Conservation (phyloP, 2,888 invertebrate species). For the Epinotia demarniana region DNA sequence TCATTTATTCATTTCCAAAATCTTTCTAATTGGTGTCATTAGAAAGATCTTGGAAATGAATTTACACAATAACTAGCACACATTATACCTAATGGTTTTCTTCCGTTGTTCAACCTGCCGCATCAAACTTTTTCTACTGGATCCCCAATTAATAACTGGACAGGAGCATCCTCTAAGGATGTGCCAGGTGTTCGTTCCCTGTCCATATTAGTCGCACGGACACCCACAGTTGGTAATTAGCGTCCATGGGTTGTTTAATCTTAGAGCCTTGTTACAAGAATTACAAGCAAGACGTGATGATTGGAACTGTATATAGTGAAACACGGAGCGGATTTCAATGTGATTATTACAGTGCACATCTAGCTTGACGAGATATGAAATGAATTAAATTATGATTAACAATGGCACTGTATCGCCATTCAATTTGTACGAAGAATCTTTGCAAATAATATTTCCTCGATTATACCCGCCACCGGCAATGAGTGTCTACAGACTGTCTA, state of each 20-base stretch:
- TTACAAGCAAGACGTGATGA: constrained; percentile 43
- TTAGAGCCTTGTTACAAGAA: constrained; percentile 55
- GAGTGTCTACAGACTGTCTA: too few relatives aligned
- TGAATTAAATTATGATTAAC: too few relatives aligned
- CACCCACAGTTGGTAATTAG: constrained; percentile 66
- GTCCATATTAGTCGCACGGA: constrained; percentile 59
- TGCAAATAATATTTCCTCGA: too few relatives aligned
- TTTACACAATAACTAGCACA: constrained; percentile 11
- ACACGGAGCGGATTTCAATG: constrained; percentile 54
- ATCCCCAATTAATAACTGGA: constrained; percentile 15
- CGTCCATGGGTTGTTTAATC: constrained; percentile 57
- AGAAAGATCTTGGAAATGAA: too few relatives aligned
- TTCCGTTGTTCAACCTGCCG: constrained; percentile 9
- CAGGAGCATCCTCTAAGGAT: constrained; percentile 43
- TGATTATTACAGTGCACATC: too few relatives aligned
- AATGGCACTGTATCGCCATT: too few relatives aligned
- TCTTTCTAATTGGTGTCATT: too few relatives aligned
- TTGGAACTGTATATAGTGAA: constrained; percentile 23
- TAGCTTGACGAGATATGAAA: too few relatives aligned
- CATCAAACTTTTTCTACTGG: constrained; percentile 17
- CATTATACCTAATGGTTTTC: constrained; percentile 7
- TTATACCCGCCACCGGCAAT: too few relatives aligned
- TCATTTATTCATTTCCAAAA: background rate
- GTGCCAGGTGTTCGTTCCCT: constrained; percentile 57
- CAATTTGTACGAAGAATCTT: too few relatives aligned